Evolutionary conservation across 2,113 vertebrate genomes (phyloP), one percentile per base, ranked within the genome.

Genomic region (Myrmecobius fasciatus): DNA sequence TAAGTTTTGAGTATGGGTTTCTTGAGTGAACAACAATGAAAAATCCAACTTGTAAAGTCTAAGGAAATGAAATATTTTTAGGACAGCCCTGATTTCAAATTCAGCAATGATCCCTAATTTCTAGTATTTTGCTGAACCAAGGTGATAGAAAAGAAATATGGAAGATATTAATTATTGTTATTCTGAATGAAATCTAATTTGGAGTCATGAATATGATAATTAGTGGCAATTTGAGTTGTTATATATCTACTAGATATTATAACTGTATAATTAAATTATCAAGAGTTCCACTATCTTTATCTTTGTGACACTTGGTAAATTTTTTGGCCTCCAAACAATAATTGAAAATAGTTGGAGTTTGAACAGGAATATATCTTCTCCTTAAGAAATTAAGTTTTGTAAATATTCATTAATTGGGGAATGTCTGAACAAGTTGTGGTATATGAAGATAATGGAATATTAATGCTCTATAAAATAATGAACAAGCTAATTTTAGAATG

Each of bases 341-440:
- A 53, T 91, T 7, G n/a, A 67, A 60, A 92, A 92, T 52, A 3
- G 3, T 90, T 0, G 83, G 53, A 56, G 93, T 52, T 93, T 7
- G 92, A 94, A 60, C 0, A 96, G 46, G 2, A 1, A 96, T 83
- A 60, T 17, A 94, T 52, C 25, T 67, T 96, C 9, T 89, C 28
- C 67, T 93, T 93, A 26, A 92, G 43, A 93, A 95, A 52, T 89
- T 94, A 94, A 96, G 51, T n/a, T n/a, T n/a, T n/a, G n/a, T n/a
- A n/a, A n/a, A n/a, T n/a, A n/a, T n/a, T n/a, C n/a, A n/a, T n/a
- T n/a, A n/a, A n/a, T n/a, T n/a, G n/a, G n/a, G n/a, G n/a, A n/a
- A n/a, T n/a, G n/a, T n/a, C n/a, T n/a, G n/a, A n/a, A n/a, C n/a
- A n/a, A n/a, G n/a, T n/a, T n/a, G n/a, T n/a, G n/a, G n/a, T n/a